Evolutionary conservation across 2,888 invertebrate genomes (phyloP).

Genomic region (Microchrysa polita): DNA sequence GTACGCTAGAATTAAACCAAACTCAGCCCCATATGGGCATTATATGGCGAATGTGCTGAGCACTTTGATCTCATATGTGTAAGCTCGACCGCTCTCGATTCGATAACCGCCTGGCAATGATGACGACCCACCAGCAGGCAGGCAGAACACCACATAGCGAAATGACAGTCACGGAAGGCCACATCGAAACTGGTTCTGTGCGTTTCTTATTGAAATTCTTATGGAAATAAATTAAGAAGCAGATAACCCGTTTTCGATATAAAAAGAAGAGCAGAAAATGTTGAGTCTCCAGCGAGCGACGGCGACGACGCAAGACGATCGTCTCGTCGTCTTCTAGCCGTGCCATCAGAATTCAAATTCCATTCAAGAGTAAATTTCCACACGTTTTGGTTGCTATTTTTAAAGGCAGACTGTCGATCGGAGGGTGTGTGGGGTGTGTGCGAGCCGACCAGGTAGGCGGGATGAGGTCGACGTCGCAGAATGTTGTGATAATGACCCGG

Average conservation of each 20-base stretch:
- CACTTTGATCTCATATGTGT: too few species aligned
- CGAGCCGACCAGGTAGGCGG: neutral
- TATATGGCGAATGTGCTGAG: too few species aligned
- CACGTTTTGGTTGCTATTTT: slow-evolving; percentile 2
- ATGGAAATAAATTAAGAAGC: slow-evolving; percentile 34
- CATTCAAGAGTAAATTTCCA: slow-evolving; percentile 19
- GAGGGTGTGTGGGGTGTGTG: neutral
- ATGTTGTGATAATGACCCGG: neutral
- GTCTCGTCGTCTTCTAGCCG: neutral
- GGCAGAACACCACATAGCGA: neutral
- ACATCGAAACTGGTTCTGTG: slow-evolving; percentile 18
- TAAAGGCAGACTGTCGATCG: neutral
- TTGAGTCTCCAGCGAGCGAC: too few species aligned
- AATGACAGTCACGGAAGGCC: slow-evolving; percentile 41
- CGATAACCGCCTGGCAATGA: too few species aligned
- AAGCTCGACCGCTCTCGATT: too few species aligned
- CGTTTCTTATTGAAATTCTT: slow-evolving; percentile 22
- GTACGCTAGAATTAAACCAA: too few species aligned
- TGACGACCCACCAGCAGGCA: too few species aligned
- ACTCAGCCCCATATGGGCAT: too few species aligned
- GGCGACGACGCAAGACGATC: neutral
- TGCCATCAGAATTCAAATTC: slow-evolving; percentile 1
- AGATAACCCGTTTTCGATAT: slow-evolving; percentile 15
- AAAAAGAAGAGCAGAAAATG: neutral
- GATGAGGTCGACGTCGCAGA: too few species aligned